Percentiles rank a stretch among this genome's conserved stretches.
phyloP scores from a whole-genome alignment of 1,140 invertebrate genomes.

The Heliothis subflexa region DNA sequence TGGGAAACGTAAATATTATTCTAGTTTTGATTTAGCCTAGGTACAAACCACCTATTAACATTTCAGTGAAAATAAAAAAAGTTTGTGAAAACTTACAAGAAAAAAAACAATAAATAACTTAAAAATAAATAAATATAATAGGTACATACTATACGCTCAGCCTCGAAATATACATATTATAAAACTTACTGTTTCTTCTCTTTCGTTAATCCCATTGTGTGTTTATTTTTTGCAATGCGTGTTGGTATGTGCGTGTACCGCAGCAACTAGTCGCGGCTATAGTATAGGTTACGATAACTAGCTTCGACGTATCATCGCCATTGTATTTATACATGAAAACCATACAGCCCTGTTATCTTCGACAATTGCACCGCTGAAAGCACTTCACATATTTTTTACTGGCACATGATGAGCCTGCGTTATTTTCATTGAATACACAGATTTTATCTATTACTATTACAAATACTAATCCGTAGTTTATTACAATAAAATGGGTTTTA shows the following conservation, averaged over 20 bases:
- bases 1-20: no score
- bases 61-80: no score
- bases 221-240: neutral
- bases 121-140: neutral
- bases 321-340: slow-evolving; percentile 15
- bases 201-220: neutral
- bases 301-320: neutral
- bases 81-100: neutral
- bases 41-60: no score
- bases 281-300: slow-evolving; percentile 2
- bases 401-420: neutral
- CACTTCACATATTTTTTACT: slow-evolving; percentile 31
- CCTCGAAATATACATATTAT: neutral
- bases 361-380: slow-evolving; percentile 22
- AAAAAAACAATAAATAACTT: neutral
- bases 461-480: no score
- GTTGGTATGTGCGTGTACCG: neutral
- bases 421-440: no score
- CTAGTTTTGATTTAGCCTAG: no score
- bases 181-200: neutral
- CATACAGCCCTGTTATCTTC: slow-evolving; percentile 11
- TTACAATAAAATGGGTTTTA: no score
- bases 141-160: neutral
- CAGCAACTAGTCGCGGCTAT: neutral
- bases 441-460: no score